Conservation (phyloP, 2,888 invertebrate genomes). For the Scaptomyza reducta region DNA sequence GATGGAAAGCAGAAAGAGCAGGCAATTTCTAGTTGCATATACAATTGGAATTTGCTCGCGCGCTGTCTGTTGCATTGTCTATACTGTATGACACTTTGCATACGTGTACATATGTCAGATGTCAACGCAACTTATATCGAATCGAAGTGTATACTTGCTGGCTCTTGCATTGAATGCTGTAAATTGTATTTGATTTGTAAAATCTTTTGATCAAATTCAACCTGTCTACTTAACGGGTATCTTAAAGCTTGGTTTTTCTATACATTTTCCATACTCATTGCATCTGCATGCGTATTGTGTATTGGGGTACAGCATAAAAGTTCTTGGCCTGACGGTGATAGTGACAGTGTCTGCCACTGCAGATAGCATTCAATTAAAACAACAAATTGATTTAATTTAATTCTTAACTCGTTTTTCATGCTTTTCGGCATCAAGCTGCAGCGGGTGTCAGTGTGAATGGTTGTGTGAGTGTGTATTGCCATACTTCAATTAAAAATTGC, state of each 20-base stretch:
- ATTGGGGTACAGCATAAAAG: conserved; percentile 6
- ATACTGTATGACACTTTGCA: conserved; percentile 35
- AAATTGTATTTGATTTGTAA: conserved; percentile 5
- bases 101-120: conserved; percentile 14
- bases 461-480: background rate
- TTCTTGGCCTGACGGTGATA: conserved; percentile 11
- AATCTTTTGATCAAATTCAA: background rate
- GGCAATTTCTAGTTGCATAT: conserved; percentile 26
- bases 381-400: conserved; percentile 72
- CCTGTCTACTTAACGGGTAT: background rate
- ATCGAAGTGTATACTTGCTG: conserved; percentile 8
- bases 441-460: conserved; percentile 6
- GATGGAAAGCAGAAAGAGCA: conserved; percentile 15
- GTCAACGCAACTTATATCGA: conserved; percentile 34
- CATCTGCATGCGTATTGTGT: conserved; percentile 58
- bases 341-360: conserved; percentile 18
- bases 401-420: conserved; percentile 28
- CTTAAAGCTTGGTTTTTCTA: background rate
- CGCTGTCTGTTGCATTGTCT: conserved; percentile 21
- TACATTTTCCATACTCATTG: conserved; percentile 1
- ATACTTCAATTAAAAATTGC: conserved; percentile 69
- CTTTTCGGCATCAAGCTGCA: conserved; percentile 22
- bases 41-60: background rate
- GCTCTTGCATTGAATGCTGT: background rate
- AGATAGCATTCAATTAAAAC: conserved; percentile 63